phyloP scores from a whole-genome alignment of 2,888 invertebrate genomes.

The Phlogophora meticulosa region DNA sequence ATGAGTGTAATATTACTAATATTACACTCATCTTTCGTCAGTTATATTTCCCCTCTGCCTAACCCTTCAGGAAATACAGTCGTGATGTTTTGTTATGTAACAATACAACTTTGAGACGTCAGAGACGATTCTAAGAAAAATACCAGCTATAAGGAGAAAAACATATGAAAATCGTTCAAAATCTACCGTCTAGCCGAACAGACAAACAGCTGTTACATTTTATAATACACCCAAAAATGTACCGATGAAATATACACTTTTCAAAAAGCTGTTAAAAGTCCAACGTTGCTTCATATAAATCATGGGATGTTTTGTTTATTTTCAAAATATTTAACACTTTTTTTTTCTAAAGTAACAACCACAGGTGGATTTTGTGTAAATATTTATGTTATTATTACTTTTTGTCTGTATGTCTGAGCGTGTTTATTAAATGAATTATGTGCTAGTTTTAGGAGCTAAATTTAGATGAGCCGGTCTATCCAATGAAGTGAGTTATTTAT shows the following conservation, averaged over 20 bases:
- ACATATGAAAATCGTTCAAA: not conserved
- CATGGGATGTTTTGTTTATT: constrained; percentile 54
- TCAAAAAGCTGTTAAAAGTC: constrained; percentile 38
- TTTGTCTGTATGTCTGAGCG: constrained; percentile 48
- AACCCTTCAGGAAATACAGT: no score
- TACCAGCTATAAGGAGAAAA: not conserved
- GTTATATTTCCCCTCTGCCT: no score
- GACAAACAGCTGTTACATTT: constrained; percentile 43
- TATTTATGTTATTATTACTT: constrained; percentile 57
- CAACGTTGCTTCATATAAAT: constrained; percentile 53
- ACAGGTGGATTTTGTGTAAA: constrained; percentile 57
- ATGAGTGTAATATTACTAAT: no score
- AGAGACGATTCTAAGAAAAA: not conserved
- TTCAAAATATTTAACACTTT: constrained; percentile 63
- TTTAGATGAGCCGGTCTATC: constrained; percentile 18
- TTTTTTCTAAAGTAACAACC: constrained; percentile 55
- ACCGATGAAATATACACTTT: constrained; percentile 61
- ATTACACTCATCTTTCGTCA: no score
- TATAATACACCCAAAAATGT: constrained; percentile 43
- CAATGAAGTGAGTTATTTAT: constrained; percentile 32
- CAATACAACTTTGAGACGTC: not conserved
- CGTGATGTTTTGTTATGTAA: no score
- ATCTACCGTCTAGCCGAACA: not conserved
- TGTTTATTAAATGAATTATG: constrained; percentile 57
- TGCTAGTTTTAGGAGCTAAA: constrained; percentile 43